Evolutionary conservation across 2,797 vertebrate genomes (phyloP).

Genomic region (Uromys caudimaculatus): DNA sequence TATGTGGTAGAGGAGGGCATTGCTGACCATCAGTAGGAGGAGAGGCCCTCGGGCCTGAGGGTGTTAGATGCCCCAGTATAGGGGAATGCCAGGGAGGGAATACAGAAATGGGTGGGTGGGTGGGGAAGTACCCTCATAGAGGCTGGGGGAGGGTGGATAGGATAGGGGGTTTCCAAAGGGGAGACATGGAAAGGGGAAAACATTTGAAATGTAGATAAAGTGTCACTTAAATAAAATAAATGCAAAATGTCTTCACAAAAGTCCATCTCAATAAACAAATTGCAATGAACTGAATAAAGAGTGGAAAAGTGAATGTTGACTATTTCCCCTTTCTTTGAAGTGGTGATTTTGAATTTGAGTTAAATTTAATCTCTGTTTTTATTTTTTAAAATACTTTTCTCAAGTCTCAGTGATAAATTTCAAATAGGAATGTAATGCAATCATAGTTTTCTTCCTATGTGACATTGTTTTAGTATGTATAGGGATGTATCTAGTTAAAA

Average conservation of each 20-base stretch:
- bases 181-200: too few species aligned
- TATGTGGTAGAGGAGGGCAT: too few species aligned
- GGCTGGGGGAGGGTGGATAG: too few species aligned
- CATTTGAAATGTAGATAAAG: too few species aligned
- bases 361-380: conserved; percentile 52
- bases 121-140: too few species aligned
- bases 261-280: conserved; percentile 23
- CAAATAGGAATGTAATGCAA: background rate
- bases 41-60: too few species aligned
- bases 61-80: too few species aligned
- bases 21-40: too few species aligned
- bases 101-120: too few species aligned
- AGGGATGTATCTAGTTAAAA: background rate
- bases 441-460: background rate
- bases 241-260: conserved; percentile 16
- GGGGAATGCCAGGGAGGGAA: too few species aligned
- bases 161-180: too few species aligned
- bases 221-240: too few species aligned
- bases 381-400: conserved; percentile 12
- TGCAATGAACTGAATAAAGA: conserved; percentile 34
- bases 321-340: conserved; percentile 20
- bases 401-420: conserved; percentile 47
- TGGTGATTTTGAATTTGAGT: conserved; percentile 57
- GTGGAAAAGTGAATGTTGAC: conserved; percentile 59
- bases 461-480: background rate